A percentile compares a stretch with the other conserved stretches of the same genome.
Evolutionary conservation across 2,888 invertebrate species (phyloP).

Genomic region (Cephonodes hylas): DNA sequence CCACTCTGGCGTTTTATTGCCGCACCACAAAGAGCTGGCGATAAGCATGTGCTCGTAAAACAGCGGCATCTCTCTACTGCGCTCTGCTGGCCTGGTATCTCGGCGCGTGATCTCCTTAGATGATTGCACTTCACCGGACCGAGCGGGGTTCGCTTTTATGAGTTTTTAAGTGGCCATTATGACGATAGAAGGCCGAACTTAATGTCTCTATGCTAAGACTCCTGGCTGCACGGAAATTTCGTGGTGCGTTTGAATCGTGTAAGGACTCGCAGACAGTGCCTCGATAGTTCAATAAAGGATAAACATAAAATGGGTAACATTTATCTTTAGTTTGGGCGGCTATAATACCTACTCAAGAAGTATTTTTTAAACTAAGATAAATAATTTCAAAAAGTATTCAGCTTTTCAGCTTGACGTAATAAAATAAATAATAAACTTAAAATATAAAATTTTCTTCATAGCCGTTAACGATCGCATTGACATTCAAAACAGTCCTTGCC

Average conservation of each 20-base stretch:
- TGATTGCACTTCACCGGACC: constrained; percentile 39
- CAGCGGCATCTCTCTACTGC: constrained; percentile 18
- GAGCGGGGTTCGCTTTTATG: constrained; percentile 65
- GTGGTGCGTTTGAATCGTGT: constrained; percentile 41
- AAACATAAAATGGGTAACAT: too few relatives aligned
- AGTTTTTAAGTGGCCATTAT: constrained; percentile 76
- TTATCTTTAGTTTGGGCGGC: too few relatives aligned
- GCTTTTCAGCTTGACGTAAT: too few relatives aligned
- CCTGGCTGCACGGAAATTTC: constrained; percentile 34
- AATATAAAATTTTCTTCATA: not conserved
- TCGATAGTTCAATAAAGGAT: too few relatives aligned
- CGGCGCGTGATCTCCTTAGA: constrained; percentile 39
- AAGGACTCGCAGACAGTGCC: not conserved
- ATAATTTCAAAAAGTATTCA: too few relatives aligned
- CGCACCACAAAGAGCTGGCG: constrained; percentile 2
- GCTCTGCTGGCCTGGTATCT: constrained; percentile 15
- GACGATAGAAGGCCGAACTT: constrained; percentile 55
- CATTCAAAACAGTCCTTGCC: not conserved
- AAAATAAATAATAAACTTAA: too few relatives aligned
- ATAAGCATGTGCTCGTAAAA: constrained; percentile 13
- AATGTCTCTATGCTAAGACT: constrained; percentile 60
- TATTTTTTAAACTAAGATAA: too few relatives aligned
- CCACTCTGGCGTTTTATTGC: constrained; percentile 4
- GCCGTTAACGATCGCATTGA: not conserved
- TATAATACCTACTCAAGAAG: too few relatives aligned